phyloP scores from a whole-genome alignment of 2,888 invertebrate species.

The Erebia palarica region DNA sequence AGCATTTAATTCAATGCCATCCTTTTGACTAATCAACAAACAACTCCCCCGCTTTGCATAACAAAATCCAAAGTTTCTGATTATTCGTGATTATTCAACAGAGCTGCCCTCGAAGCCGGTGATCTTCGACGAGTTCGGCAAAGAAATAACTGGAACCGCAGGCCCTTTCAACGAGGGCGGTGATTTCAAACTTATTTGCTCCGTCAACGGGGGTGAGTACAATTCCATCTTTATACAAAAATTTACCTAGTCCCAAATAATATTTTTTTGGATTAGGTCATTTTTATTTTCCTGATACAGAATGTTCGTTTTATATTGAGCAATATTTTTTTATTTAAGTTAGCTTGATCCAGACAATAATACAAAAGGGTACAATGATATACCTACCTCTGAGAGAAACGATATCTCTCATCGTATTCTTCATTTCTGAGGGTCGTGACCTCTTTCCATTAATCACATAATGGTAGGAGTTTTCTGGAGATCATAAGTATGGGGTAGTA shows the following conservation, averaged over 20 bases:
- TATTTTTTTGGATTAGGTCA: background rate
- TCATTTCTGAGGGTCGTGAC: no score
- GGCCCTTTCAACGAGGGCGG: conserved; percentile 90
- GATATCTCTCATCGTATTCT: no score
- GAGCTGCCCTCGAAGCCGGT: conserved; percentile 88
- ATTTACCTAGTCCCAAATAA: background rate
- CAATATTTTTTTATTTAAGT: no score
- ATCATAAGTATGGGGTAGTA: no score
- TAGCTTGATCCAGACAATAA: no score
- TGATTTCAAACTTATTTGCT: conserved; percentile 87
- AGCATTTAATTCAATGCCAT: background rate
- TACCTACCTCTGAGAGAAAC: no score
- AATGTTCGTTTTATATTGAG: no score
- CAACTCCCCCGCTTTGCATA: conserved; percentile 27
- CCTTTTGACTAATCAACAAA: conserved; percentile 27
- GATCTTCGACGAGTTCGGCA: conserved; percentile 87
- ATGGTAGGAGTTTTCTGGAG: no score
- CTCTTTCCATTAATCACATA: no score
- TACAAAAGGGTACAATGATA: no score
- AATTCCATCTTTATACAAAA: background rate
- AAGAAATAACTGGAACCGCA: conserved; percentile 83
- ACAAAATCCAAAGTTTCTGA: conserved; percentile 41
- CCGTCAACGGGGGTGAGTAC: conserved; percentile 87
- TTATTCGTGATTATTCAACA: conserved; percentile 67
- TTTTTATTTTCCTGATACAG: background rate